phyloP scores from a whole-genome alignment of 2,113 vertebrate species.

The Macaca mulatta region DNA sequence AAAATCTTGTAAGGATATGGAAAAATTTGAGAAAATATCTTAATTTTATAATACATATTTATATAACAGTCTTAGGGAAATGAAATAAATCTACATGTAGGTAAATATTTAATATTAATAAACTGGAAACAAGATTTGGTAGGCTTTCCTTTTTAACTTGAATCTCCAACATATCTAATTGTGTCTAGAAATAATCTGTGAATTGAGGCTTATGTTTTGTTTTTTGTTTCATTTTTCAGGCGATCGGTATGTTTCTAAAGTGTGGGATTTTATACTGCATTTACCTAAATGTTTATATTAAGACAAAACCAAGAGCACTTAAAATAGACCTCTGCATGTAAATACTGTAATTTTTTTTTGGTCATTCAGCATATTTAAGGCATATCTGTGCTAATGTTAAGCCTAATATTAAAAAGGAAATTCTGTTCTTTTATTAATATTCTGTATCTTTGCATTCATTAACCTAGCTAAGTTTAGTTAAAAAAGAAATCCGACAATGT shows the following conservation, averaged over 20 bases:
- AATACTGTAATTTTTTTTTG: background rate
- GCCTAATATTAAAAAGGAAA: background rate
- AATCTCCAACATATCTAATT: background rate
- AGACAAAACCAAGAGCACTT: background rate
- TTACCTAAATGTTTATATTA: slow-evolving; percentile 33
- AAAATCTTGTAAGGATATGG: background rate
- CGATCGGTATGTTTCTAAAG: background rate
- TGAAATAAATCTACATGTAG: background rate
- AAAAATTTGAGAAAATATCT: background rate
- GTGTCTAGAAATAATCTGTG: background rate
- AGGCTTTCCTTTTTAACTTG: slow-evolving; percentile 25
- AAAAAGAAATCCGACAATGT: slow-evolving; percentile 20
- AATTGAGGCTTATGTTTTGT: background rate
- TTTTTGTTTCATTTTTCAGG: background rate
- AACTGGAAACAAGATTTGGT: background rate
- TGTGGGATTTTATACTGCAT: background rate
- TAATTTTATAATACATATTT: background rate
- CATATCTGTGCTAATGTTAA: slow-evolving; percentile 14
- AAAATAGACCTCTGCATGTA: background rate
- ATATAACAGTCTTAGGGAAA: background rate
- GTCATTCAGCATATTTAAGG: slow-evolving; percentile 11
- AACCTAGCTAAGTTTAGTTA: slow-evolving; percentile 46
- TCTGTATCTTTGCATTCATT: slow-evolving; percentile 3
- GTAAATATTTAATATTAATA: background rate
- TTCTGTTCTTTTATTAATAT: slow-evolving; percentile 55